Evolutionary conservation across 1,140 invertebrate genomes (phyloP).

Genomic region (Drosophila takahashii): DNA sequence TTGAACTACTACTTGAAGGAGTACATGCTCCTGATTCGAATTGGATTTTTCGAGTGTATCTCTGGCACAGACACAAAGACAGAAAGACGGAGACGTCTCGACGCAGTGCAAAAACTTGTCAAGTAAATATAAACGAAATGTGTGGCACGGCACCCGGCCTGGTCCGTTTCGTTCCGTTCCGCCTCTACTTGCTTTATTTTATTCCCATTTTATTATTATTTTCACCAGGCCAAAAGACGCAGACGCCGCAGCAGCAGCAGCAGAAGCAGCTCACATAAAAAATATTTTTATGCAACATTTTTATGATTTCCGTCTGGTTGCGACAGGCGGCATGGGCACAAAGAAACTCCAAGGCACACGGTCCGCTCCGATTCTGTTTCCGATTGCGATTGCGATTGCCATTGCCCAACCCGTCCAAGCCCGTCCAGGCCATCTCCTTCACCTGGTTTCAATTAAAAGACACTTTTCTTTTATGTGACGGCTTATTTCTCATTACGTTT

Average conservation of each 20-base stretch:
- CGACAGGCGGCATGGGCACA: constrained; percentile 45
- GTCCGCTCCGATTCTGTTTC: constrained; percentile 20
- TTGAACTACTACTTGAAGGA: too few species aligned
- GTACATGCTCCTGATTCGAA: too few species aligned
- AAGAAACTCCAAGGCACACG: constrained; percentile 29
- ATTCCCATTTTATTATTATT: constrained; percentile 80
- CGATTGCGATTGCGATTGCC: neutral
- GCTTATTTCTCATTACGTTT: constrained; percentile 78
- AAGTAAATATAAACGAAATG: constrained; percentile 83
- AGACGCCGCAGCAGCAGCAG: constrained; percentile 27
- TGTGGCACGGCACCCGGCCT: constrained; percentile 71
- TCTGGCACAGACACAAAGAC: constrained; percentile 37
- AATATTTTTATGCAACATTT: constrained; percentile 82
- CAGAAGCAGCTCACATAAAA: constrained; percentile 62
- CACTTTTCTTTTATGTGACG: constrained; percentile 71
- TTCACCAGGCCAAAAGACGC: constrained; percentile 58
- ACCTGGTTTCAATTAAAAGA: constrained; percentile 82
- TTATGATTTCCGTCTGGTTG: constrained; percentile 81
- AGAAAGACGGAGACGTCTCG: constrained; percentile 56
- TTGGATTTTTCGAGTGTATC: constrained; percentile 18
- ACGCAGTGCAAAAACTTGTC: constrained; percentile 79
- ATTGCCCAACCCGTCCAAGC: constrained; percentile 33
- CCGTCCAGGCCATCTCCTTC: constrained; percentile 54
- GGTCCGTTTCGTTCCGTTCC: constrained; percentile 50
- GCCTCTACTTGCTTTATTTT: constrained; percentile 75